Evolutionary conservation across 2,888 invertebrate species (phyloP), one percentile per base, ranked within the genome.

Genomic region (Ramazzottius varieornatus): DNA sequence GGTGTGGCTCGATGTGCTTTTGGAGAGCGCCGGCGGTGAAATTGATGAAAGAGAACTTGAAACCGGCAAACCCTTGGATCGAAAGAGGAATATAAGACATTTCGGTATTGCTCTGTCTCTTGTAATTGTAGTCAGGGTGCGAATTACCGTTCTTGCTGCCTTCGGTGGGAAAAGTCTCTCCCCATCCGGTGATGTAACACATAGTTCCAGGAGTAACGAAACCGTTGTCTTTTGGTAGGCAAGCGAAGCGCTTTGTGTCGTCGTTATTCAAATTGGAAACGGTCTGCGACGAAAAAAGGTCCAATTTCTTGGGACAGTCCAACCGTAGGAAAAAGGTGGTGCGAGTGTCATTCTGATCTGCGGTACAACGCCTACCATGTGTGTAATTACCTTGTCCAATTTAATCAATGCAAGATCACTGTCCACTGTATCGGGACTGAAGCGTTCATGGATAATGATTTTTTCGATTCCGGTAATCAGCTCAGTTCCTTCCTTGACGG

Each of bases 151-250:
- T 54, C 4, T n/a, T 29, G 13, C 20, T 54, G 8, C 54, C 54
- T 54, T 54, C 54, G 24, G 54, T 54, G 4, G 54, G 46, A 29
- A 70, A 70, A 1, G 70, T 71, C 65, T 68, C 69, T 32, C 75
- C 75, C 75, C 75, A 75, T 13, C 75, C 75, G 46, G 74, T 73
- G 2, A 74, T 71, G 63, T 69, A 69, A 67, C 75, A 75, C 32
- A 68, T 68, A 20, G 67, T 67, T 4, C 71, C 70, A 24, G 54
- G 54, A 29, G 13, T 8, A 8, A 54, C n/a, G 54, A 54, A 54
- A 40, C 40, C 40, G 24, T 16, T 54, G 24, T 54, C 54, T 13
- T 54, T 13, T 4, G 54, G 29, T 29, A 54, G 13, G 29, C 54
- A 54, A 24, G 54, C 54, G 24, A 54, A 54, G 4, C 54, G 54